Evolutionary conservation across 2,888 invertebrate species (phyloP).

Genomic region (Drosophila borealis): DNA sequence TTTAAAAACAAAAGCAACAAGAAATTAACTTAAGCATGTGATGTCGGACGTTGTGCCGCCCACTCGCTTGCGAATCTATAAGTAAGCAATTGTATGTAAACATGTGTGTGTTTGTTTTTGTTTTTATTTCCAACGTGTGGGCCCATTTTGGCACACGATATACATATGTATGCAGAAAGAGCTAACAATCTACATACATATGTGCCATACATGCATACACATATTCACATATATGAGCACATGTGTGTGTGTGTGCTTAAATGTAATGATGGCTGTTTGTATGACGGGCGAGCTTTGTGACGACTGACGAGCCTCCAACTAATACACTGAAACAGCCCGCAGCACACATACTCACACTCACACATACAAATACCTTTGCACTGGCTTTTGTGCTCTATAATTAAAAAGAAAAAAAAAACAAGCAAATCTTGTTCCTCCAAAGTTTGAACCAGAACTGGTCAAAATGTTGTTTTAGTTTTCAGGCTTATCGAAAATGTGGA

Average conservation of each 20-base stretch:
- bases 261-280: slow-evolving; percentile 53
- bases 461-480: neutral
- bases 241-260: slow-evolving; percentile 1
- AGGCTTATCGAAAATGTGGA: slow-evolving; percentile 5
- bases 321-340: slow-evolving; percentile 32
- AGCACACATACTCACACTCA: slow-evolving; percentile 16
- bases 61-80: slow-evolving; percentile 18
- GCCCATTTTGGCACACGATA: slow-evolving; percentile 50
- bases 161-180: slow-evolving; percentile 12
- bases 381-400: slow-evolving; percentile 16
- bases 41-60: slow-evolving; percentile 44
- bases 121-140: slow-evolving; percentile 40
- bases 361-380: neutral
- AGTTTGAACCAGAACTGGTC: neutral
- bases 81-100: slow-evolving; percentile 1
- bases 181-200: slow-evolving; percentile 5
- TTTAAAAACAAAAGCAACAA: slow-evolving; percentile 46
- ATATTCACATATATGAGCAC: neutral
- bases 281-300: slow-evolving; percentile 43
- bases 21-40: slow-evolving; percentile 71
- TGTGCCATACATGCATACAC: neutral
- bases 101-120: slow-evolving; percentile 30
- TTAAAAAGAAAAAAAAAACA: slow-evolving; percentile 1
- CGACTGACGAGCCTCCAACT: slow-evolving; percentile 75
- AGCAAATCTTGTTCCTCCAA: slow-evolving; percentile 20